phyloP scores from a whole-genome alignment of 2,113 vertebrate genomes.

The Sander vitreus region DNA sequence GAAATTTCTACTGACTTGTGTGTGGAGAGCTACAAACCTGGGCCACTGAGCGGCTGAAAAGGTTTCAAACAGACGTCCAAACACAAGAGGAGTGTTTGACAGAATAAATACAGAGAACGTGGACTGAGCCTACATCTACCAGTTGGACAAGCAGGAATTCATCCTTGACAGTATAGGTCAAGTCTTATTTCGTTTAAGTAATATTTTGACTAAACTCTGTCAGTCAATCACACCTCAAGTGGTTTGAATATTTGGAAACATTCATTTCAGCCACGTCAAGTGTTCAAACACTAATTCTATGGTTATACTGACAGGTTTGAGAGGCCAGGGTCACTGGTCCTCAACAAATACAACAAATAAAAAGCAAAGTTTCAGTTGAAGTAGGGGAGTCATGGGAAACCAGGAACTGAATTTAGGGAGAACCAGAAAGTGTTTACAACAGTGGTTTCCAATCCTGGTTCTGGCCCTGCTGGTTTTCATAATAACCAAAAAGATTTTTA shows the following conservation, averaged over 20 bases:
- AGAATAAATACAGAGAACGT: background rate
- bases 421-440: constrained; percentile 52
- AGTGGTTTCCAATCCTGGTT: constrained; percentile 51
- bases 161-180: constrained; percentile 18
- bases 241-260: constrained; percentile 41
- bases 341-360: constrained; percentile 48
- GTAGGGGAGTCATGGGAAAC: constrained; percentile 48
- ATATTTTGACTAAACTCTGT: constrained; percentile 3
- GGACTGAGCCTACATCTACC: constrained; percentile 21
- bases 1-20: constrained; percentile 47
- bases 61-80: constrained; percentile 40
- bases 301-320: constrained; percentile 49
- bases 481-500: constrained; percentile 10
- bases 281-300: constrained; percentile 31
- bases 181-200: constrained; percentile 4
- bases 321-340: constrained; percentile 41
- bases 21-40: constrained; percentile 55
- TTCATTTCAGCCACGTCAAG: constrained; percentile 50
- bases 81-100: constrained; percentile 37
- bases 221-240: constrained; percentile 19
- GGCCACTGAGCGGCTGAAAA: constrained; percentile 78
- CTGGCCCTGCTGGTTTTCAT: constrained; percentile 55
- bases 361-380: constrained; percentile 31
- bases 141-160: constrained; percentile 16
- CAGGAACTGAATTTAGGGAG: constrained; percentile 57